phyloP scores from a whole-genome alignment of 2,113 vertebrate species.

The Hipposideros armiger region DNA sequence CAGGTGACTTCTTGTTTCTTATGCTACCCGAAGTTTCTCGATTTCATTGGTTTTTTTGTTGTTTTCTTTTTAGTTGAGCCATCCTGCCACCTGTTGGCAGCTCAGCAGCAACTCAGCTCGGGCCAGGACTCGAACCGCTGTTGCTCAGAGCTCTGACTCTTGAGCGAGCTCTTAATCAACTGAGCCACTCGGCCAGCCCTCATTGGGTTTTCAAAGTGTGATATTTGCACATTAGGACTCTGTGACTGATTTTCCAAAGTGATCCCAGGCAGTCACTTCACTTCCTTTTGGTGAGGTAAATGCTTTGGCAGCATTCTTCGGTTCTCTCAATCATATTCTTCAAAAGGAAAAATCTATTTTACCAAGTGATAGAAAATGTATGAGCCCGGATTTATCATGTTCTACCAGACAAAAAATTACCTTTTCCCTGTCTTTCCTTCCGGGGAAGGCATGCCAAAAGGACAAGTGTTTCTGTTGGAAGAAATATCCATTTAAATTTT shows the following conservation, averaged over 20 bases:
- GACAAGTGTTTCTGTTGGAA: slow-evolving; percentile 25
- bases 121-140: too few species aligned
- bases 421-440: background rate
- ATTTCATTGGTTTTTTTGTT: background rate
- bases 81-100: too few species aligned
- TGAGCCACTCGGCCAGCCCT: too few species aligned
- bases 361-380: background rate
- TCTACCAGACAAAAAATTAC: background rate
- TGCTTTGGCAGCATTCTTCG: background rate
- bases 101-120: too few species aligned
- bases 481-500: slow-evolving; percentile 29
- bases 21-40: background rate
- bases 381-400: background rate
- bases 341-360: background rate
- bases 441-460: background rate
- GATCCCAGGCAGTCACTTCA: background rate
- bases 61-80: too few species aligned
- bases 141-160: too few species aligned
- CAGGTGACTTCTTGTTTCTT: background rate
- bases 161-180: too few species aligned
- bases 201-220: background rate
- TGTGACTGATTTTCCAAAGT: background rate
- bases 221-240: background rate
- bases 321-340: background rate
- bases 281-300: slow-evolving; percentile 38